Conservation (phyloP, 2,888 invertebrate species). For the Lithophane socia region DNA sequence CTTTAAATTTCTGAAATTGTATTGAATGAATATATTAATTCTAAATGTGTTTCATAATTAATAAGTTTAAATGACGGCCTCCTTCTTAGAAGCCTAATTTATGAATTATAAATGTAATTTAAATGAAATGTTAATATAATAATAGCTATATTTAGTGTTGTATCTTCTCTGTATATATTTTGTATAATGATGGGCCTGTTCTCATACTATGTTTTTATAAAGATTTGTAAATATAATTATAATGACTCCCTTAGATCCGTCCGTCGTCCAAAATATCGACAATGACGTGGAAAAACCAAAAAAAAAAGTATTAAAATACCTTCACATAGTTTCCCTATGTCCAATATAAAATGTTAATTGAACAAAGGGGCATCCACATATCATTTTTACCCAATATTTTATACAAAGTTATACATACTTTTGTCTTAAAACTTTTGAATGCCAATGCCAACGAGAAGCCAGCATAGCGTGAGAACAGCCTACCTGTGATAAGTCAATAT, state of each 20-base stretch:
- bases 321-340: background rate
- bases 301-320: background rate
- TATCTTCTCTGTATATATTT: conserved; percentile 56
- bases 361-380: conserved; percentile 38
- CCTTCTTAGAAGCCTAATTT: conserved; percentile 51
- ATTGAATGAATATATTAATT: conserved; percentile 18
- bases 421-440: conserved; percentile 9
- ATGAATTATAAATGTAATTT: conserved; percentile 43
- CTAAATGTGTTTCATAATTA: conserved; percentile 36
- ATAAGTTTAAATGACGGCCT: conserved; percentile 39
- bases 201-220: conserved; percentile 43
- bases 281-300: conserved; percentile 31
- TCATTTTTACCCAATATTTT: conserved; percentile 46
- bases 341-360: background rate
- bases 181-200: conserved; percentile 47
- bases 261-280: conserved; percentile 37
- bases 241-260: conserved; percentile 34
- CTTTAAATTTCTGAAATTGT: conserved; percentile 18
- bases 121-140: conserved; percentile 59
- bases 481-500: conserved; percentile 52
- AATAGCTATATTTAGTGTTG: conserved; percentile 59
- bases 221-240: conserved; percentile 55
- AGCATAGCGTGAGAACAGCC: conserved; percentile 55
- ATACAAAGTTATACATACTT: conserved; percentile 35
- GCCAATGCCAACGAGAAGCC: conserved; percentile 22